A percentile compares a stretch with the other conserved stretches of the same genome.
phyloP scores from a whole-genome alignment of 2,888 invertebrate genomes.

The Melanargia galathea region DNA sequence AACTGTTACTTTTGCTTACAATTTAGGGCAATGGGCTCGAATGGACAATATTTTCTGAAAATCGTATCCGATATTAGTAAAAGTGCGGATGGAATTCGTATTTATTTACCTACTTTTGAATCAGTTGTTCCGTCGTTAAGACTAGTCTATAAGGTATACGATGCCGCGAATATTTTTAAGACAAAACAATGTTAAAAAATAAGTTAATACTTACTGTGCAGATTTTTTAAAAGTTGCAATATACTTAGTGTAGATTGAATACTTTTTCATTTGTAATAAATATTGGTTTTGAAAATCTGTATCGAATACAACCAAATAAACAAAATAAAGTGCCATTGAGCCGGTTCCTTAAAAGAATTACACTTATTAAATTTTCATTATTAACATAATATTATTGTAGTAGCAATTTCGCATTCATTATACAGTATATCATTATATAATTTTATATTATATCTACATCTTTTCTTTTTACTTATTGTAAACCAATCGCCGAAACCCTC shows the following conservation, averaged over 20 bases:
- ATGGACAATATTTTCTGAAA: background rate
- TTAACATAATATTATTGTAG: slow-evolving; percentile 55
- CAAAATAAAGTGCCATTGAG: slow-evolving; percentile 62
- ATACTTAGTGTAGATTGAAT: slow-evolving; percentile 27
- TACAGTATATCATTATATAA: slow-evolving; percentile 68
- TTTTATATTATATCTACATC: slow-evolving; percentile 57
- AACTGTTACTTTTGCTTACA: background rate
- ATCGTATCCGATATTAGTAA: slow-evolving; percentile 6
- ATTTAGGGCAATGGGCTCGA: background rate
- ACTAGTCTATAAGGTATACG: slow-evolving; percentile 43
- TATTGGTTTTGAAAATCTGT: slow-evolving; percentile 24
- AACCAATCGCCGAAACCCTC: slow-evolving; percentile 2
- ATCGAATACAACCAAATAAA: slow-evolving; percentile 33
- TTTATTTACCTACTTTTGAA: slow-evolving; percentile 33
- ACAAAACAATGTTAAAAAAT: slow-evolving; percentile 42
- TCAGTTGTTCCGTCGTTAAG: slow-evolving; percentile 46
- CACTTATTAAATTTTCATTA: slow-evolving; percentile 46
- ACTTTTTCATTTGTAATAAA: slow-evolving; percentile 27
- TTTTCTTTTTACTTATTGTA: slow-evolving; percentile 10
- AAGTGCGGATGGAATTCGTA: slow-evolving; percentile 1
- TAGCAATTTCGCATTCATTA: slow-evolving; percentile 59
- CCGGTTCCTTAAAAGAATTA: slow-evolving; percentile 61
- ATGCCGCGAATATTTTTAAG: slow-evolving; percentile 40
- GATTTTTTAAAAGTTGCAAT: slow-evolving; percentile 29
- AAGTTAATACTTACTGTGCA: slow-evolving; percentile 35